phyloP scores from a whole-genome alignment of 2,888 invertebrate species.

The Platycheirus albimanus region DNA sequence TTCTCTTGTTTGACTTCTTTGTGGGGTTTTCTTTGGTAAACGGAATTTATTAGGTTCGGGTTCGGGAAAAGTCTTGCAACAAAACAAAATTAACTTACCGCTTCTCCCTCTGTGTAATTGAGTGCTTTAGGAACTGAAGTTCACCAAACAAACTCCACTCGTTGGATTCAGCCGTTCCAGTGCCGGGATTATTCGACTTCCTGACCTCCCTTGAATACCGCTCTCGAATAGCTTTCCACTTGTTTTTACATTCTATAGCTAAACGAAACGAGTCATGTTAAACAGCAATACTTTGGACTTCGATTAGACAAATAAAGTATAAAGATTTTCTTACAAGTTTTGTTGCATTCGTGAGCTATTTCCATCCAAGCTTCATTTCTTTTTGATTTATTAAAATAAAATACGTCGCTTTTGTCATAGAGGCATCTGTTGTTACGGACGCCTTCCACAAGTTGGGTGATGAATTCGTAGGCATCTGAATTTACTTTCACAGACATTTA shows the following conservation, averaged over 20 bases:
- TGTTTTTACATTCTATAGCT: background rate
- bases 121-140: background rate
- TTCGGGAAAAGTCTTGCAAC: background rate
- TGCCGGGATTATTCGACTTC: background rate
- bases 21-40: background rate
- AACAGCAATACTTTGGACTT: no score
- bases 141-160: background rate
- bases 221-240: background rate
- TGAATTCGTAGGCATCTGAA: no score
- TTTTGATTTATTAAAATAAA: no score
- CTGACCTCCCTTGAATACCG: background rate
- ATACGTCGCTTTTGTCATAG: no score
- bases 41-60: background rate
- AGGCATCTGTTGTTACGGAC: no score
- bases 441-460: no score
- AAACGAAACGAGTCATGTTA: no score
- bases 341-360: no score
- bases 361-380: no score
- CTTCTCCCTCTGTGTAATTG: background rate
- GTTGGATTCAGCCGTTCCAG: background rate
- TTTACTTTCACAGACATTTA: no score
- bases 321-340: no score
- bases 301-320: no score
- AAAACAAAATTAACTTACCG: background rate
- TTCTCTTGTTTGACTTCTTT: background rate